These are phyloP conservation scores for Acronicta leporina DNA, from an alignment of 2,888 invertebrate species.

Conservation along the genomic window DNA sequence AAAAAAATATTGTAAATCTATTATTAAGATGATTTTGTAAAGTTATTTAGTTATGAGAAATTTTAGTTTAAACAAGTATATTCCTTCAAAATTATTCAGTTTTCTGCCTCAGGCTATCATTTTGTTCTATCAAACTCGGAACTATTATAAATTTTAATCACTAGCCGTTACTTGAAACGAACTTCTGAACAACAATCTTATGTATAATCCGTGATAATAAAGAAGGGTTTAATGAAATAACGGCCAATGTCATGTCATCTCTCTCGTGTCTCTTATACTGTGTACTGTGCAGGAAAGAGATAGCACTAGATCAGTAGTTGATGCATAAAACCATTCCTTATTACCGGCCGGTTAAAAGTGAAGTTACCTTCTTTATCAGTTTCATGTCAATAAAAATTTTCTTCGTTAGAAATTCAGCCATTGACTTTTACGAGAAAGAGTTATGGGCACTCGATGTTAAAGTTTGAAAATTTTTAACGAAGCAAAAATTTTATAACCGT, in stretches of 20 bases:
- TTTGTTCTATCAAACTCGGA: constrained; percentile 1
- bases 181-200: constrained; percentile 35
- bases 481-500: constrained; percentile 12
- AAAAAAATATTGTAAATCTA: too few species aligned
- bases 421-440: constrained; percentile 37
- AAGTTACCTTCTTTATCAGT: constrained; percentile 30
- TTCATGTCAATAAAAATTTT: constrained; percentile 33
- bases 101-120: constrained; percentile 8
- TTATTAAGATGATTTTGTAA: too few species aligned
- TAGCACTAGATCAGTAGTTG: too few species aligned
- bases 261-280: too few species aligned
- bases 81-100: constrained; percentile 1
- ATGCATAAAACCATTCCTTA: too few species aligned
- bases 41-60: too few species aligned
- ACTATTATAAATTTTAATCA: constrained; percentile 31
- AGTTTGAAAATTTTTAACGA: constrained; percentile 35
- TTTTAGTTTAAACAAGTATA: not conserved
- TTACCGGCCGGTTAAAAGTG: not conserved
- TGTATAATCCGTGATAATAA: not conserved
- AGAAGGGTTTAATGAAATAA: too few species aligned
- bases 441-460: constrained; percentile 31
- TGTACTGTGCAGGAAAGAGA: too few species aligned
- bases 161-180: constrained; percentile 9
- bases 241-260: too few species aligned
- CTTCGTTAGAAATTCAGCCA: constrained; percentile 37